Evolutionary conservation across 2,113 vertebrate genomes (phyloP), one percentile per base, ranked within the genome.

Genomic region (Tympanuchus pallidicinctus): DNA sequence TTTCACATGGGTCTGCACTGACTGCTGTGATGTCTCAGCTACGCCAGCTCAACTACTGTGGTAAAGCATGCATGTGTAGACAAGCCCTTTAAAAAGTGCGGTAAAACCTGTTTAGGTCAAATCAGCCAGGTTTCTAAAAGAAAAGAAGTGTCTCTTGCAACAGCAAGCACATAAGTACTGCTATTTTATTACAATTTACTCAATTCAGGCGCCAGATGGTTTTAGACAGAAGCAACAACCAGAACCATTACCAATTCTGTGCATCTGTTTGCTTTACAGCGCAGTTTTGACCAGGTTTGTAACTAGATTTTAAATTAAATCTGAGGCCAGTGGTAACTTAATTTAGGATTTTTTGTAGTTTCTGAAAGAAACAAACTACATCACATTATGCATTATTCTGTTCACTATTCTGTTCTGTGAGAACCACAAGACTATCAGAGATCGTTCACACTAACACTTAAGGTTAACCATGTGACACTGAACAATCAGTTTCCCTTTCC

Each of bases 41-140:
- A 75, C 77, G 75, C 89, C 94, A 94, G 81, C 89, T 77, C 45
- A 89, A 65, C 70, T 88, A 64, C 78, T 59, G 86, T 9, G 86
- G 84, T 93, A 94, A 84, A 85, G 85, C 81, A 79, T 70, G 56
- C 95, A 59, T 92, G 95, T 85, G 45, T 17, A 87, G 92, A 91
- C 95, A 96, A 93, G 92, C 64, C 84, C 81, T 94, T 85, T 66
- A 66, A 82, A 82, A 90, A 87, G 81, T 48, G 84, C 71, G 90
- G 89, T 85, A 94, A 89, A 92, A 95, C 91, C 82, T 91, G 89
- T 85, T 91, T 80, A 82, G 92, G 95, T 94, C 86, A 93, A 95
- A 96, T 92, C 84, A 70, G 50, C 86, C 89, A 93, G 84, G 84
- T 85, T 93, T 91, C 86, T 91, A 79, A 48, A 76, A 28, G 32